Evolutionary conservation across 2,888 invertebrate species (phyloP).

Genomic region (Endomychus coccineus): DNA sequence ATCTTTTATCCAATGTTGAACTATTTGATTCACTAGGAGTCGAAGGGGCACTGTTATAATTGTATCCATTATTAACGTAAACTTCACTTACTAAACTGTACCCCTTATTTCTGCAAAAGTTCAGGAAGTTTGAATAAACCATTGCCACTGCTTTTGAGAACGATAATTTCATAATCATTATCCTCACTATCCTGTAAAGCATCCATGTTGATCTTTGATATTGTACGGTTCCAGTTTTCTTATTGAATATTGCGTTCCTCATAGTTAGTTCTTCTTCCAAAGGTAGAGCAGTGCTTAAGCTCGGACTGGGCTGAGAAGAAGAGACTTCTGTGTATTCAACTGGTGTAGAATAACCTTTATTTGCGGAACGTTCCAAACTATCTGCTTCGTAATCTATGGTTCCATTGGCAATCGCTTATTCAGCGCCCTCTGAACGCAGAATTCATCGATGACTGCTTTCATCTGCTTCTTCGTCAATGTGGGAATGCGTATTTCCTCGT

Average conservation of each 20-base stretch:
- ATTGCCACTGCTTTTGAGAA: slow-evolving; percentile 32
- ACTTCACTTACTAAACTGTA: slow-evolving; percentile 71
- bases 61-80: slow-evolving; percentile 69
- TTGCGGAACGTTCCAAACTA: slow-evolving; percentile 58
- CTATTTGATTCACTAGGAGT: slow-evolving; percentile 52
- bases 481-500: slow-evolving; percentile 39
- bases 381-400: slow-evolving; percentile 61
- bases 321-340: slow-evolving; percentile 58
- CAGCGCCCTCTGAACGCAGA: slow-evolving; percentile 30
- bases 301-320: slow-evolving; percentile 65
- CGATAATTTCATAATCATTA: slow-evolving; percentile 31
- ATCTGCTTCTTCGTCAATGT: slow-evolving; percentile 53
- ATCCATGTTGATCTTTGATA: slow-evolving; percentile 26
- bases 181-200: slow-evolving; percentile 45
- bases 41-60: slow-evolving; percentile 54
- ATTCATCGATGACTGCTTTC: slow-evolving; percentile 55
- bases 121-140: slow-evolving; percentile 49
- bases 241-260: slow-evolving; percentile 65
- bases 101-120: slow-evolving; percentile 46
- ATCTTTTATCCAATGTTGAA: slow-evolving; percentile 44
- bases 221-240: slow-evolving; percentile 52
- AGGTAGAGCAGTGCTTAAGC: slow-evolving; percentile 64
- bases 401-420: slow-evolving; percentile 6
- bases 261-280: slow-evolving; percentile 76
- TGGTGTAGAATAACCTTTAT: slow-evolving; percentile 51